Evolutionary conservation across 1,140 invertebrate species (phyloP).

Genomic region (Venturia canescens): DNA sequence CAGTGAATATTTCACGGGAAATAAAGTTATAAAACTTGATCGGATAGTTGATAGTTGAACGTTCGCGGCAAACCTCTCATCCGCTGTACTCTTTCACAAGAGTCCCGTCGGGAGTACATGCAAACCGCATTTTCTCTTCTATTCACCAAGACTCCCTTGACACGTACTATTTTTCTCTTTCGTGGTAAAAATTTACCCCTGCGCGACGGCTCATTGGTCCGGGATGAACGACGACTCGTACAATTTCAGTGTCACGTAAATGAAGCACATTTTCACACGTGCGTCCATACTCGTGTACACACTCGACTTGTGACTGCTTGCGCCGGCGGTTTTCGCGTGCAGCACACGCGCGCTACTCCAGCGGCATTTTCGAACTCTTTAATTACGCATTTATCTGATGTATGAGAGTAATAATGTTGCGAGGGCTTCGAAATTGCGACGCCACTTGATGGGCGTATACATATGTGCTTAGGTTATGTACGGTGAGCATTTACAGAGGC

Average conservation of each 20-base stretch:
- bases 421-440: slow-evolving; percentile 54
- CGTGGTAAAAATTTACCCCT: slow-evolving; percentile 25
- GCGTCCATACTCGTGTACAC: slow-evolving; percentile 43
- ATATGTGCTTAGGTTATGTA: neutral
- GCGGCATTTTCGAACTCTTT: slow-evolving; percentile 60
- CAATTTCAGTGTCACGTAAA: neutral
- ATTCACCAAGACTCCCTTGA: neutral
- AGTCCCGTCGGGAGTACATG: neutral
- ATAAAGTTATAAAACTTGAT: too few relatives aligned
- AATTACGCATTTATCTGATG: slow-evolving; percentile 71
- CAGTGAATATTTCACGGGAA: too few relatives aligned
- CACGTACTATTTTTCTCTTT: neutral
- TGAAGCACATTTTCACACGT: slow-evolving; percentile 29
- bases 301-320: neutral
- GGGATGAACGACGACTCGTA: neutral
- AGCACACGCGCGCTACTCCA: neutral
- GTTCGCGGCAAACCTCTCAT: neutral
- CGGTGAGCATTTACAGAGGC: neutral
- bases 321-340: neutral
- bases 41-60: too few relatives aligned
- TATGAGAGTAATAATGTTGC: slow-evolving; percentile 64
- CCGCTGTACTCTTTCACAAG: neutral
- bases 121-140: neutral
- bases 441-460: slow-evolving; percentile 38
- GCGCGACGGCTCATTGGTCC: neutral